A percentile compares a stretch with the other conserved stretches of the same genome.
Evolutionary conservation across 2,113 vertebrate species (phyloP).

Genomic region (Mionectes macconnelli): DNA sequence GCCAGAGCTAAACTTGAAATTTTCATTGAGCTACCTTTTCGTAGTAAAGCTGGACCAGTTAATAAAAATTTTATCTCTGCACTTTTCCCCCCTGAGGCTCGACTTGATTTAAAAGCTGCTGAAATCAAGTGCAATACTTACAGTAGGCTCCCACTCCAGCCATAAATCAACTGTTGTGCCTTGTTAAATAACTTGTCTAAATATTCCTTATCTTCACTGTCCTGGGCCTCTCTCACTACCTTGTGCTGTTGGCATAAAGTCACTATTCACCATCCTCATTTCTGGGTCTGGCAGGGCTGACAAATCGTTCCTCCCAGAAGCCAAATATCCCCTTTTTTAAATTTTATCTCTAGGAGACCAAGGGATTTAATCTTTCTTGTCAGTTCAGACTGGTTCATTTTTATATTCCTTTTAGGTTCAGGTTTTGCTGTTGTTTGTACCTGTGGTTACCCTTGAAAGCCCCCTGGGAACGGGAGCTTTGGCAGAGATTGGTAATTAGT

Average conservation of each 20-base stretch:
- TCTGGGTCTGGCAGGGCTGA: neutral
- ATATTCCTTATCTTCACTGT: neutral
- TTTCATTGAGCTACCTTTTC: conserved; percentile 9
- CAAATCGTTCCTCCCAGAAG: neutral
- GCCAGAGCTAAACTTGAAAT: neutral
- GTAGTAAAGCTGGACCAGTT: neutral
- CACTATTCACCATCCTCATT: neutral
- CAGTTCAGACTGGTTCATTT: neutral
- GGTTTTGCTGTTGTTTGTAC: neutral
- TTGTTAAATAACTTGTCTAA: neutral
- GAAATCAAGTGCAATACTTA: conserved; percentile 1
- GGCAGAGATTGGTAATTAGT: neutral
- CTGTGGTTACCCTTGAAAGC: neutral
- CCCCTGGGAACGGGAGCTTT: neutral
- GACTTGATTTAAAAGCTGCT: conserved; percentile 42
- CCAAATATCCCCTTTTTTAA: neutral
- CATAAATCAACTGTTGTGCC: neutral
- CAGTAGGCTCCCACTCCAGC: neutral
- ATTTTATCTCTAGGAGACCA: neutral
- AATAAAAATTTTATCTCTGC: conserved; percentile 21
- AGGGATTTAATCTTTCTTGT: neutral
- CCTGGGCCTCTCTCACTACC: neutral
- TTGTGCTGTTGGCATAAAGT: neutral
- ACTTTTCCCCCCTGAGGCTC: neutral
- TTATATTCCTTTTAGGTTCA: neutral